These are phyloP conservation scores for Pocillopora grandis DNA, from an alignment of 92 coral and sea anemone species.

Conservation along the genomic window DNA sequence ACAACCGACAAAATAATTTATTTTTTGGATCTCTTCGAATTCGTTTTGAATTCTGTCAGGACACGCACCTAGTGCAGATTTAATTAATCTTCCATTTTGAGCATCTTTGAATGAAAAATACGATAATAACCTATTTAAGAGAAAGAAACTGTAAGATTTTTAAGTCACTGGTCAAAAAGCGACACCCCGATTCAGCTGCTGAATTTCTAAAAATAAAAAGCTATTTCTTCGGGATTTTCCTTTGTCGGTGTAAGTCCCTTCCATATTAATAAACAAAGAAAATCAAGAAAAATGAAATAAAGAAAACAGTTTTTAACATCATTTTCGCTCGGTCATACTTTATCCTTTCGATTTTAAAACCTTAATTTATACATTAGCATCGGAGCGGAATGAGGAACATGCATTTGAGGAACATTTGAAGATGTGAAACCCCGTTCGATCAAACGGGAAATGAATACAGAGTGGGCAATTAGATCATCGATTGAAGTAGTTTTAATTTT, in stretches of 20 bases:
- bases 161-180: not conserved
- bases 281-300: not conserved
- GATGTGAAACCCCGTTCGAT: not conserved
- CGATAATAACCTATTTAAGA: not conserved
- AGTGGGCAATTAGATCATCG: not conserved
- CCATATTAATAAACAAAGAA: not conserved
- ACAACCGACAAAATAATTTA: not conserved
- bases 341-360: not conserved
- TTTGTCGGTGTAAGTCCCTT: not conserved
- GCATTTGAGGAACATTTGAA: not conserved
- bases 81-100: not conserved
- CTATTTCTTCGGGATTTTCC: conserved; percentile 20
- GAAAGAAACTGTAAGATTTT: not conserved
- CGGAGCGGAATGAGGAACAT: not conserved
- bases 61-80: not conserved
- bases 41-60: not conserved
- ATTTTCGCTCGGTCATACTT: not conserved
- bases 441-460: not conserved
- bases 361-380: not conserved
- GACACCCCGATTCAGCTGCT: not conserved
- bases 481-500: not conserved
- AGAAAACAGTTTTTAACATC: not conserved
- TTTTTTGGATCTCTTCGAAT: not conserved
- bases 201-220: conserved; percentile 7
- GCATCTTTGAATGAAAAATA: not conserved